Base-by-base conservation (phyloP, 2,797 vertebrate species). In the Hemibagrus guttatus region DNA sequence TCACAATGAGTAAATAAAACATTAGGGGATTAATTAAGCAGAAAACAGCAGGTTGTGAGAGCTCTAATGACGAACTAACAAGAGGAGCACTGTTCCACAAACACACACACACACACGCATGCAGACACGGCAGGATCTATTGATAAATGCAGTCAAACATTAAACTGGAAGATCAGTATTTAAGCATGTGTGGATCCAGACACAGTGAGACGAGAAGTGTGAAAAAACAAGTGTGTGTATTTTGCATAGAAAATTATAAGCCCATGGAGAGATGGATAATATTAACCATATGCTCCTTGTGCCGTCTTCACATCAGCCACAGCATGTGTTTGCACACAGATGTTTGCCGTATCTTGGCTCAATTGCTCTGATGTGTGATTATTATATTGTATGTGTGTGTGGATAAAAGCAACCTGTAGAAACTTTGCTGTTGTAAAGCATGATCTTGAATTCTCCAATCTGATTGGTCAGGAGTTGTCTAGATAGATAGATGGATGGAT, bases 1-100 rank as follows among this genome's bases (percentile, higher is more conserved):
- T 91, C 93, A 93, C 92, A 90, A 90, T 89, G 90, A 92, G 93
- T 93, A 94, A 92, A 94, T 93, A 93, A 92, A 93, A 94, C 94
- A 95, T 95, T 93, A 94, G 93, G 93, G 93, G 93, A 95, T 95
- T 95, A 95, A 95, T 95, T 95, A 94, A 92, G 93, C 93, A 93
- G 93, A 94, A 95, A 95, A 94, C 93, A 95, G 94, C 91, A 93
- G 93, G 93, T 95, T 93, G 93, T 93, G 92, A 93, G 93, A 93
- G 92, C 88, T 90, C 93, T 94, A 95, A 94, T 89, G 92, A 94
- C 93, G 92, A 92, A 94, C 94, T 95, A 94, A 95, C 94, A 95
- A 94, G 93, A 88, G 78, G 64, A 81, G 61, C 78, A 83, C 81
- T 61, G 78, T 64, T 81, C 23, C 42, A 56, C 81, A 71, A 42